Conservation (phyloP, 2,888 invertebrate species). For the Trimorus sp. region DNA sequence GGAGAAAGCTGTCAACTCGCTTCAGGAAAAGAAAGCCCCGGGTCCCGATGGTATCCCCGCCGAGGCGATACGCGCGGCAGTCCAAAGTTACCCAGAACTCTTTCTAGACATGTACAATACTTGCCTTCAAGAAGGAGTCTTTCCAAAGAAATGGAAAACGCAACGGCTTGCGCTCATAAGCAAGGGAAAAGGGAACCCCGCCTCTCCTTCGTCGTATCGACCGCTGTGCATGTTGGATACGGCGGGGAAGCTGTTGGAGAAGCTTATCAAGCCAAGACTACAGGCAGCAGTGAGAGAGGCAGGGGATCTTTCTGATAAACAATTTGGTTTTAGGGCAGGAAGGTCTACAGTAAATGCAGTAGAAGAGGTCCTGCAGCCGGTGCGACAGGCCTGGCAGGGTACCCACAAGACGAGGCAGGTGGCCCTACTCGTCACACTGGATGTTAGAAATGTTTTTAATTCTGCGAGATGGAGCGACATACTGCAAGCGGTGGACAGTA, state of each 20-base stretch:
- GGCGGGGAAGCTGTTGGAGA: background rate
- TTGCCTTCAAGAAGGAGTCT: slow-evolving; percentile 37
- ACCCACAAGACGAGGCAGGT: slow-evolving; percentile 7
- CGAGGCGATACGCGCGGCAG: slow-evolving; percentile 21
- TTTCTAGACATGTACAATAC: slow-evolving; percentile 35
- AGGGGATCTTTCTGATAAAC: slow-evolving; percentile 10
- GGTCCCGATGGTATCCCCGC: slow-evolving; percentile 66
- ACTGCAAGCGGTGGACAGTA: background rate
- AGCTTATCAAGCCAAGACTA: background rate
- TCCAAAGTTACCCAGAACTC: background rate
- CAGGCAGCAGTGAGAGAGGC: background rate
- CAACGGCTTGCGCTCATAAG: background rate
- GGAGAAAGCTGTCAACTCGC: slow-evolving; percentile 35
- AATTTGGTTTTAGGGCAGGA: slow-evolving; percentile 44
- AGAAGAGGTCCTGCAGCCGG: slow-evolving; percentile 26
- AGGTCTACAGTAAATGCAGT: slow-evolving; percentile 45
- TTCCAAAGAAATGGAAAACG: slow-evolving; percentile 24
- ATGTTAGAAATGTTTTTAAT: slow-evolving; percentile 67
- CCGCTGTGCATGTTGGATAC: slow-evolving; percentile 2
- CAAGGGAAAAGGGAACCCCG: background rate
- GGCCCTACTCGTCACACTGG: slow-evolving; percentile 27
- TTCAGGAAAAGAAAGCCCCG: slow-evolving; percentile 64
- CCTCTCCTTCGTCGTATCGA: background rate
- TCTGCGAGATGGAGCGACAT: slow-evolving; percentile 53
- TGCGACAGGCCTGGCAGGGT: slow-evolving; percentile 22